Percentiles rank a stretch among this genome's conserved stretches.
Evolutionary conservation across 2,113 vertebrate species (phyloP).

Genomic region (Syngnathoides biaculeatus): DNA sequence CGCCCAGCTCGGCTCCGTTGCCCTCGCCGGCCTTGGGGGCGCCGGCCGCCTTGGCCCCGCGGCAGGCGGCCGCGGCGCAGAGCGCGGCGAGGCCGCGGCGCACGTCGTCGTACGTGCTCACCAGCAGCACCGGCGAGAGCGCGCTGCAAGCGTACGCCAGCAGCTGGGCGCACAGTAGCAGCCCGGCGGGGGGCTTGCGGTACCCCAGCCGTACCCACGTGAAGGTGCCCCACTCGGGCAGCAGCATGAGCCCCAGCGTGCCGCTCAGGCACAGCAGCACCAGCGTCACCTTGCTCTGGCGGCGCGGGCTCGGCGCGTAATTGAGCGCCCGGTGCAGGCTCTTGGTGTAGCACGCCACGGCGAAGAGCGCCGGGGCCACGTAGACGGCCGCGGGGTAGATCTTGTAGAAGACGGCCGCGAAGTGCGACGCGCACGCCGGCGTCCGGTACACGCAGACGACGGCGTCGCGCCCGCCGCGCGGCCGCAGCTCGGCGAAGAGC

Average conservation of each 20-base stretch:
- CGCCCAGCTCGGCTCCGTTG: conserved; percentile 55
- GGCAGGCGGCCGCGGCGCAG: conserved; percentile 52
- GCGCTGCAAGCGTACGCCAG: conserved; percentile 71
- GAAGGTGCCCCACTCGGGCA: conserved; percentile 77
- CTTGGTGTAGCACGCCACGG: conserved; percentile 66
- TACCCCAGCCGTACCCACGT: conserved; percentile 68
- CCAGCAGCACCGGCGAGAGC: conserved; percentile 64
- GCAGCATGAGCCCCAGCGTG: conserved; percentile 68
- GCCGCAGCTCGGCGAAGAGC: conserved; percentile 62
- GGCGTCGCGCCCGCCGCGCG: conserved; percentile 10
- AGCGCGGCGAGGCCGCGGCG: conserved; percentile 60
- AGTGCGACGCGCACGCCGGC: conserved; percentile 63
- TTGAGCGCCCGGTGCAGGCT: conserved; percentile 60
- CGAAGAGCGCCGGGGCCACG: conserved; percentile 61
- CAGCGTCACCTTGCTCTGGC: conserved; percentile 60
- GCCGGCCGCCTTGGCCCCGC: conserved; percentile 24
- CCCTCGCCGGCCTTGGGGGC: conserved; percentile 39
- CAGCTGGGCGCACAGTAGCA: conserved; percentile 65
- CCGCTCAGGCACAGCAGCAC: conserved; percentile 67
- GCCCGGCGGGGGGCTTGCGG: conserved; percentile 58
- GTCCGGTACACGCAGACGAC: conserved; percentile 61
- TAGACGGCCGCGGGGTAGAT: conserved; percentile 68
- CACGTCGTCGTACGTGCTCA: conserved; percentile 72
- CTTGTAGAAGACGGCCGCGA: conserved; percentile 74
- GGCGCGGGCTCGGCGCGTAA: conserved; percentile 44